A percentile compares a stretch with the other conserved stretches of the same genome.
Conservation (phyloP, 2,113 vertebrate genomes). For the Microcebus tavaratra region DNA sequence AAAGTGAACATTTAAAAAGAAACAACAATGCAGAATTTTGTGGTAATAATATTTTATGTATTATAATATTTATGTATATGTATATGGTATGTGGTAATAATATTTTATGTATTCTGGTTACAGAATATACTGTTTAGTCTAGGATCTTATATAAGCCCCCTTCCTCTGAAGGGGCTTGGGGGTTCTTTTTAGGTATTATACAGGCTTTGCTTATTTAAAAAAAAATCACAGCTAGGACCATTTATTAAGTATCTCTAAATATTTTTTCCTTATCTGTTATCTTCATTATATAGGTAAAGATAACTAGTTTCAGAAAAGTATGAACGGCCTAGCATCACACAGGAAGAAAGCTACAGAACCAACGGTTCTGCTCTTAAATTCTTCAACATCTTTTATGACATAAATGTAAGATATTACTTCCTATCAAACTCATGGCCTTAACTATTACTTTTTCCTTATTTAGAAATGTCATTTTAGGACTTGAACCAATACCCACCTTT, state of each 20-base stretch:
- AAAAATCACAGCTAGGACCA: not conserved
- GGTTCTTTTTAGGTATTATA: not conserved
- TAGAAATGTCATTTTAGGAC: constrained; percentile 26
- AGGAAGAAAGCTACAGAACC: not conserved
- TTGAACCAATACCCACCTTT: not conserved
- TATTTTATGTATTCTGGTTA: not conserved
- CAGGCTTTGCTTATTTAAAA: not conserved
- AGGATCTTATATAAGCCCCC: not conserved
- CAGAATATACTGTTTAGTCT: not conserved
- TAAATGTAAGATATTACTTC: not conserved
- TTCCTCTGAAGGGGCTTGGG: not conserved
- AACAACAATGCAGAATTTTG: not conserved
- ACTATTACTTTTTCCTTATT: not conserved
- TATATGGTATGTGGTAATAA: not conserved
- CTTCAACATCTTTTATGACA: not conserved
- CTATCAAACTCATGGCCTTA: not conserved
- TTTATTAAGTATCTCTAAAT: not conserved
- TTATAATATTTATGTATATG: no score
- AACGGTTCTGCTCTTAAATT: not conserved
- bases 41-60: not conserved
- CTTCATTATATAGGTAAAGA: constrained; percentile 14
- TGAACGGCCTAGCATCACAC: not conserved
- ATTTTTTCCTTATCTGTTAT: not conserved
- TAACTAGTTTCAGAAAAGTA: not conserved
- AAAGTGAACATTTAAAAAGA: not conserved